A percentile compares a stretch with the other conserved stretches of the same genome.
phyloP scores from a whole-genome alignment of 2,113 vertebrate species.

The Oryzias melastigma region DNA sequence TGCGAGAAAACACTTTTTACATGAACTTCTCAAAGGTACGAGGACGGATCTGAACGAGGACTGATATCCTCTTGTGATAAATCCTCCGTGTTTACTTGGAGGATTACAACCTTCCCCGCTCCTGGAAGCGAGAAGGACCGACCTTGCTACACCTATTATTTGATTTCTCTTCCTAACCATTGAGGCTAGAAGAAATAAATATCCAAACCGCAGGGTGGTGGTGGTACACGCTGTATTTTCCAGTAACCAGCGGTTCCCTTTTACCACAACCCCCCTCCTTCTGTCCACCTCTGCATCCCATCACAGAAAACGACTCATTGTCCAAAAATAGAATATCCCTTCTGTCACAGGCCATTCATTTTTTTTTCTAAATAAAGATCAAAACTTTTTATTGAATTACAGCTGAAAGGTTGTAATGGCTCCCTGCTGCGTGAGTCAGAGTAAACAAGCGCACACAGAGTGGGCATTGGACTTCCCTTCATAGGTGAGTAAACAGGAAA shows the following conservation, averaged over 20 bases:
- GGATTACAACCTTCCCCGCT: constrained; percentile 51
- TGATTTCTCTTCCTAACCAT: constrained; percentile 63
- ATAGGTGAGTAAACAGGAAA: constrained; percentile 77
- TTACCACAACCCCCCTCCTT: constrained; percentile 38
- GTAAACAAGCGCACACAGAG: constrained; percentile 74
- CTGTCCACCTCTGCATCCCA: constrained; percentile 7
- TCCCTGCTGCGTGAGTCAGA: constrained; percentile 64
- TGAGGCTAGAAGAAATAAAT: constrained; percentile 68
- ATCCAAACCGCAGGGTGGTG: constrained; percentile 56
- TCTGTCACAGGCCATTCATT: constrained; percentile 64
- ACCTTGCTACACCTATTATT: constrained; percentile 64
- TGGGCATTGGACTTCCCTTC: constrained; percentile 70
- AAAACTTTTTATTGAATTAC: constrained; percentile 75
- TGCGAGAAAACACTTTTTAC: neutral
- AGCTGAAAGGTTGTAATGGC: constrained; percentile 72
- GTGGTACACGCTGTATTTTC: constrained; percentile 63
- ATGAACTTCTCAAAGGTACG: too few species aligned
- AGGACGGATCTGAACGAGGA: neutral
- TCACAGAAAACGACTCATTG: constrained; percentile 1
- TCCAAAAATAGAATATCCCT: constrained; percentile 57
- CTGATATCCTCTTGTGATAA: constrained; percentile 15
- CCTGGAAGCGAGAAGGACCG: constrained; percentile 56
- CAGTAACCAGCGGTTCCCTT: constrained; percentile 68
- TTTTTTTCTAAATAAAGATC: constrained; percentile 74
- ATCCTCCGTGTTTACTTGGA: constrained; percentile 47